phyloP scores from a whole-genome alignment of 2,888 invertebrate species.

The Antheraea assamensis region DNA sequence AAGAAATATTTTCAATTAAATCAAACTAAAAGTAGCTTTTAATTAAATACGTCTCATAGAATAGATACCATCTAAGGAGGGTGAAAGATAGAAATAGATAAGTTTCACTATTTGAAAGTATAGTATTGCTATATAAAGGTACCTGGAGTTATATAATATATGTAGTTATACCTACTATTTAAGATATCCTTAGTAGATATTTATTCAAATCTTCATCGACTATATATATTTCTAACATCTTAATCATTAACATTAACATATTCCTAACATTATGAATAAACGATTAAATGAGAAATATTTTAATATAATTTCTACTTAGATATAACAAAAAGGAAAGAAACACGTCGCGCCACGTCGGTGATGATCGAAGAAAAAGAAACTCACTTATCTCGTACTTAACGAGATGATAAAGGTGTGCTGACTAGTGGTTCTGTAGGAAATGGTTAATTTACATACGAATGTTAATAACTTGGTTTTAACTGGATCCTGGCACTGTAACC shows the following conservation, averaged over 20 bases:
- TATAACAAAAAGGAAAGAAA: conserved; percentile 17
- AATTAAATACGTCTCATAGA: too few species aligned
- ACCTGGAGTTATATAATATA: neutral
- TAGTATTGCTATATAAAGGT: neutral
- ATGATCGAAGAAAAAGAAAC: conserved; percentile 45
- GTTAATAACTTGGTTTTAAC: conserved; percentile 68
- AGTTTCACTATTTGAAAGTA: neutral
- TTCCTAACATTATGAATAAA: conserved; percentile 19
- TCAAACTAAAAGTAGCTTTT: neutral
- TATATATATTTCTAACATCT: conserved; percentile 16
- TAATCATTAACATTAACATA: conserved; percentile 23
- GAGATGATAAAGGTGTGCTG: conserved; percentile 67
- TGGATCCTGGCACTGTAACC: conserved; percentile 18
- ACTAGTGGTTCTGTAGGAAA: conserved; percentile 59
- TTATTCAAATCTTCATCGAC: conserved; percentile 7
- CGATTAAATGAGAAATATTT: conserved; percentile 31
- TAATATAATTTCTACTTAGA: conserved; percentile 6
- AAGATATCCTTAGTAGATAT: neutral
- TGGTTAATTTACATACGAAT: conserved; percentile 76
- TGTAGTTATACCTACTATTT: neutral
- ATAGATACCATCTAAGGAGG: too few species aligned
- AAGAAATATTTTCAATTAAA: too few species aligned
- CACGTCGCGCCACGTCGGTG: conserved; percentile 16
- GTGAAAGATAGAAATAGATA: neutral
- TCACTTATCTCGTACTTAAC: conserved; percentile 62